Percentiles rank a stretch among this genome's conserved stretches.
phyloP scores from a whole-genome alignment of 2,888 invertebrate genomes.

The Schizotus pectinicornis region DNA sequence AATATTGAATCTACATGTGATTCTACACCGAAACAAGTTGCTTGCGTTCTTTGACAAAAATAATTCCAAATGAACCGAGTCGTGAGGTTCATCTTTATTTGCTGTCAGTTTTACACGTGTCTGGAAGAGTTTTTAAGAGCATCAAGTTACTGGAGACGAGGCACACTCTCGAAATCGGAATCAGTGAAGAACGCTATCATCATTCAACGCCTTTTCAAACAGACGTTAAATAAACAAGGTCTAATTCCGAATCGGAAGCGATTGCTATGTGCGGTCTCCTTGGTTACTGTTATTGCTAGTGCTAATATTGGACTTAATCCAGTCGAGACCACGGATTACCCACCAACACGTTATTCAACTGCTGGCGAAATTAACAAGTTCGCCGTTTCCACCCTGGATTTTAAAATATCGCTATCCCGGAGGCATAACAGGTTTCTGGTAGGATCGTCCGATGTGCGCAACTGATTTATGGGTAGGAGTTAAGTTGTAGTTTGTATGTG shows the following conservation, averaged over 20 bases:
- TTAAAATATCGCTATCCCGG: not conserved
- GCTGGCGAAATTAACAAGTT: constrained; percentile 13
- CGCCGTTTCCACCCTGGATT: not conserved
- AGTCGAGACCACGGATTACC: constrained; percentile 32
- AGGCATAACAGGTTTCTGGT: too few species aligned
- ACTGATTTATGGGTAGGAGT: constrained; percentile 12
- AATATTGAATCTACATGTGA: too few species aligned
- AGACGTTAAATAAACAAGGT: constrained; percentile 30
- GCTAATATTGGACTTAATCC: constrained; percentile 35
- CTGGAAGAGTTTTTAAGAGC: too few species aligned
- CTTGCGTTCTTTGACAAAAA: too few species aligned
- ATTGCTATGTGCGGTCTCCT: constrained; percentile 34
- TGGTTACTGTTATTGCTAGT: constrained; percentile 35
- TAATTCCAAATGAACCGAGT: too few species aligned
- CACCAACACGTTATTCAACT: constrained; percentile 31
- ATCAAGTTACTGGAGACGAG: constrained; percentile 21
- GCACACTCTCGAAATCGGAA: constrained; percentile 18
- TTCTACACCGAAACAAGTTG: too few species aligned
- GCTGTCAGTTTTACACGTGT: too few species aligned
- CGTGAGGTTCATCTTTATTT: too few species aligned
- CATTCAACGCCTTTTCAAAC: constrained; percentile 32
- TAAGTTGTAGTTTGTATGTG: constrained; percentile 8
- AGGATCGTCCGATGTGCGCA: not conserved
- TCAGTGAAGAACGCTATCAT: constrained; percentile 29
- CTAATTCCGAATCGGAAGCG: constrained; percentile 32